Evolutionary conservation across 2,888 invertebrate genomes (phyloP).

Genomic region (Parnassius mnemosyne): DNA sequence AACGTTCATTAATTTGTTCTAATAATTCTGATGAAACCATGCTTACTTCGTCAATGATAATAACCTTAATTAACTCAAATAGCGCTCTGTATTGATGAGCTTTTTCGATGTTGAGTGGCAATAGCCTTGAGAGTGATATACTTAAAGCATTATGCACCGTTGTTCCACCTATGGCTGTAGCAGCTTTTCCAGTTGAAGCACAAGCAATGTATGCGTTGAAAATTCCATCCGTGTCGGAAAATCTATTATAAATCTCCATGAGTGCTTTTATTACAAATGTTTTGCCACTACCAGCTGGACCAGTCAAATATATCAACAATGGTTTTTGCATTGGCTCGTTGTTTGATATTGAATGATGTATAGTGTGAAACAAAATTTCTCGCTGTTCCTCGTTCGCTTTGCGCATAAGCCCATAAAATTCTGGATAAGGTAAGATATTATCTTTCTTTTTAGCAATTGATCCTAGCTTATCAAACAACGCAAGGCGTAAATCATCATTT

Average conservation of each 20-base stretch:
- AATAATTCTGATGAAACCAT: constrained; percentile 43
- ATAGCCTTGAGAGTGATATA: constrained; percentile 32
- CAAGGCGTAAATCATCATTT: constrained; percentile 34
- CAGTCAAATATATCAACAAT: constrained; percentile 38
- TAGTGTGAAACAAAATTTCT: constrained; percentile 26
- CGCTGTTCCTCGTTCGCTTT: constrained; percentile 33
- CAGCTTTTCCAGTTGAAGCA: constrained; percentile 53
- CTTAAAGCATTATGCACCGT: constrained; percentile 49
- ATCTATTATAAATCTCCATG: constrained; percentile 58
- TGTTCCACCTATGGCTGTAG: constrained; percentile 49
- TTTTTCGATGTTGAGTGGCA: constrained; percentile 24
- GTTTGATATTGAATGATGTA: constrained; percentile 28
- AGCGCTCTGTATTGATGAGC: constrained; percentile 30
- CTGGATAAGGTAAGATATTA: constrained; percentile 33
- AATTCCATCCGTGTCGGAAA: constrained; percentile 41
- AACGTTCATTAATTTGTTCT: constrained; percentile 38
- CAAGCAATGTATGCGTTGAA: constrained; percentile 53
- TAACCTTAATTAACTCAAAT: constrained; percentile 41
- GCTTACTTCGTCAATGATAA: constrained; percentile 51
- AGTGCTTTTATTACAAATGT: constrained; percentile 50
- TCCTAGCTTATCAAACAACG: constrained; percentile 34
- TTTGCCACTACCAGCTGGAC: constrained; percentile 44
- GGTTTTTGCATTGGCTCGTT: constrained; percentile 29
- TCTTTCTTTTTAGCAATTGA: constrained; percentile 35
- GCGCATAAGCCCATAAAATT: constrained; percentile 34